A percentile compares a stretch with the other conserved stretches of the same genome.
These are phyloP conservation scores for Drosophila dunni DNA, from an alignment of 1,140 invertebrate species.

Conservation along the genomic window DNA sequence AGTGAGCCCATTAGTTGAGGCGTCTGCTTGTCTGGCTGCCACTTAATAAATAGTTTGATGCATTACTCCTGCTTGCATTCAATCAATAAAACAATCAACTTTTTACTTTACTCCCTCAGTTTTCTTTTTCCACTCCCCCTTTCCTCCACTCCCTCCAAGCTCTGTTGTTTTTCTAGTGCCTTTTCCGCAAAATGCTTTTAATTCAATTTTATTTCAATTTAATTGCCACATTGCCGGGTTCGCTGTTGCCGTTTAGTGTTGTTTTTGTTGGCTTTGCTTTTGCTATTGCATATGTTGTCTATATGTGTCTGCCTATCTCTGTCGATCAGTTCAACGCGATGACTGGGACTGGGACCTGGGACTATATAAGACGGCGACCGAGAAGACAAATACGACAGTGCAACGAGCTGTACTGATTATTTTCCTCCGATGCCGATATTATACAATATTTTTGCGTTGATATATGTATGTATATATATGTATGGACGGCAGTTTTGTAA, in stretches of 20 bases:
- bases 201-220: slow-evolving; percentile 82
- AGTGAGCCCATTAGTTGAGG: slow-evolving; percentile 65
- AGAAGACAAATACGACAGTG: slow-evolving; percentile 4
- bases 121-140: neutral
- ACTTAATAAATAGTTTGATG: slow-evolving; percentile 82
- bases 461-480: slow-evolving; percentile 4
- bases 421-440: slow-evolving; percentile 50
- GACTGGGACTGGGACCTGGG: slow-evolving; percentile 36
- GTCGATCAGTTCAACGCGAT: slow-evolving; percentile 65
- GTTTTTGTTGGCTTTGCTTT: slow-evolving; percentile 5
- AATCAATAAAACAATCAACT: slow-evolving; percentile 66
- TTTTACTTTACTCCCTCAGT: neutral
- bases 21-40: slow-evolving; percentile 69
- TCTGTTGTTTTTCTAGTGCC: slow-evolving; percentile 65
- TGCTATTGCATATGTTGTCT: slow-evolving; percentile 54
- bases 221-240: slow-evolving; percentile 75
- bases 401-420: slow-evolving; percentile 55
- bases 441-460: slow-evolving; percentile 75
- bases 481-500: slow-evolving; percentile 55
- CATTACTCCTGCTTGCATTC: slow-evolving; percentile 74
- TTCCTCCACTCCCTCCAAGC: neutral
- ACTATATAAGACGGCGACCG: slow-evolving; percentile 11
- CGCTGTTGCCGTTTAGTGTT: slow-evolving; percentile 1
- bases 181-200: slow-evolving; percentile 82
- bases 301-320: slow-evolving; percentile 65